phyloP scores from a whole-genome alignment of 1,140 invertebrate genomes.

The Temnothorax nylanderi region DNA sequence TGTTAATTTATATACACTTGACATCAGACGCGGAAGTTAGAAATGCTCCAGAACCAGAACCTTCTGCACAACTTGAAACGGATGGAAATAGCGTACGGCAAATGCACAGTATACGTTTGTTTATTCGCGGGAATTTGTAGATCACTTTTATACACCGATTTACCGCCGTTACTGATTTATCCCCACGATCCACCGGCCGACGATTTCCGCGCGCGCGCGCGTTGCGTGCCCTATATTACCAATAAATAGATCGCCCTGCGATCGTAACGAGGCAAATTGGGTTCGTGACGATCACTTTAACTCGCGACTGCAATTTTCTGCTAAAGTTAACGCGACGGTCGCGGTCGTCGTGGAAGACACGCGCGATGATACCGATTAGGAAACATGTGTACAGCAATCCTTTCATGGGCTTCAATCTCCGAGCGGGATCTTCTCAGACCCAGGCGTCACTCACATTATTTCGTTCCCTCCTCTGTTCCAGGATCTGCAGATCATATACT shows the following conservation, averaged over 20 bases:
- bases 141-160: constrained; percentile 1
- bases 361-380: constrained; percentile 6
- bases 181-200: not conserved
- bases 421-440: not conserved
- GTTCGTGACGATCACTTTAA: constrained; percentile 64
- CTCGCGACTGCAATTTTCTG: constrained; percentile 47
- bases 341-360: not conserved
- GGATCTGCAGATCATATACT: constrained; percentile 92
- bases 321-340: constrained; percentile 23
- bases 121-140: not conserved
- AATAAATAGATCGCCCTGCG: constrained; percentile 44
- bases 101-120: not conserved
- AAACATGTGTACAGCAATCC: not conserved
- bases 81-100: constrained; percentile 5
- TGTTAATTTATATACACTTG: not conserved
- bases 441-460: not conserved
- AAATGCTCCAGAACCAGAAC: not conserved
- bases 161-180: not conserved
- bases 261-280: constrained; percentile 50
- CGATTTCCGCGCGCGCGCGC: not conserved
- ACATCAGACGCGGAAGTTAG: not conserved
- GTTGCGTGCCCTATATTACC: constrained; percentile 9
- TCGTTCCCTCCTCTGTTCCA: constrained; percentile 81
- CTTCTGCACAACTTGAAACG: not conserved
- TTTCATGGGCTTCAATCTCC: not conserved